Conservation (phyloP, 1,140 invertebrate species). For the Agrilus planipennis region DNA sequence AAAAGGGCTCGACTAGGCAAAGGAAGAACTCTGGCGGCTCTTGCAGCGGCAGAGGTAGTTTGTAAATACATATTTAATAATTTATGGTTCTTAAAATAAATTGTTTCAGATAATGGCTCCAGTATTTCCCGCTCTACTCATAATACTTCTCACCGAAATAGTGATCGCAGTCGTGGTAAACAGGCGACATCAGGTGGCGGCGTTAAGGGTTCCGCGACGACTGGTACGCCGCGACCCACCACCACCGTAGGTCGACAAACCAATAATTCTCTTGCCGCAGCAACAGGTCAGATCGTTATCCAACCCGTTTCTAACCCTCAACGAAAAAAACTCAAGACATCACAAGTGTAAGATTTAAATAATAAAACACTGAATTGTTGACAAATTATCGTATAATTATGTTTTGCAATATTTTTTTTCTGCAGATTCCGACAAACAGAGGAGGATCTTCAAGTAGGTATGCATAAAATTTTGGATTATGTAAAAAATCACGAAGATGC, state of each 20-base stretch:
- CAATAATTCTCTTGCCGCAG: constrained; percentile 74
- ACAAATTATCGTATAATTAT: background rate
- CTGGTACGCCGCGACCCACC: no score
- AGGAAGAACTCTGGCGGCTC: constrained; percentile 14
- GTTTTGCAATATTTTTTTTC: no score
- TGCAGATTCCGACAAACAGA: constrained; percentile 62
- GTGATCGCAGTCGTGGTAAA: constrained; percentile 1
- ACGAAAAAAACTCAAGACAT: constrained; percentile 49
- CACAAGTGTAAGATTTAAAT: constrained; percentile 45
- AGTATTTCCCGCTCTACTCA: constrained; percentile 3
- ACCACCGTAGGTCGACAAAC: constrained; percentile 56
- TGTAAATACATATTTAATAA: background rate
- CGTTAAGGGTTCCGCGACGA: background rate
- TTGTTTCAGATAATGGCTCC: constrained; percentile 7
- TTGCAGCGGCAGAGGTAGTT: constrained; percentile 14
- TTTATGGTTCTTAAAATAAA: background rate
- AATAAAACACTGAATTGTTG: background rate
- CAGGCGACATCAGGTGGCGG: background rate
- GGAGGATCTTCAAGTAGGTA: constrained; percentile 73
- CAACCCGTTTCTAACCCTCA: constrained; percentile 36
- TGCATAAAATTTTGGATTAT: constrained; percentile 79
- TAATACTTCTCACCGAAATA: constrained; percentile 1
- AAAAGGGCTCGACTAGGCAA: constrained; percentile 20
- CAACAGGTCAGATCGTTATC: constrained; percentile 71
- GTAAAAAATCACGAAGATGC: constrained; percentile 78